phyloP scores from a whole-genome alignment of 1,140 invertebrate genomes.

The Drosophila carrolli region DNA sequence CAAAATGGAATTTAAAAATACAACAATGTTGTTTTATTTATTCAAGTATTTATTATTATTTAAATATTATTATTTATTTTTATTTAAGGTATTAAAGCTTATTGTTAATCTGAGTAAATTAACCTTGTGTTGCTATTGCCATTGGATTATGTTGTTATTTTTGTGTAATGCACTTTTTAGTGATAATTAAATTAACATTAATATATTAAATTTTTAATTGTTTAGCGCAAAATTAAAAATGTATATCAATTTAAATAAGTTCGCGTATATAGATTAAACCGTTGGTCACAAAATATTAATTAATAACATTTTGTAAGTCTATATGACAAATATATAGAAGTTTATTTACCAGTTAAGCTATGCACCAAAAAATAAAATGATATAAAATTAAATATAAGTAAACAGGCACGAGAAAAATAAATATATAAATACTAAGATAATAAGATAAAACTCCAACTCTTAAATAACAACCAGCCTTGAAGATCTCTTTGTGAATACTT shows the following conservation, averaged over 20 bases:
- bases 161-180: background rate
- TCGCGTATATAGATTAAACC: too few relatives aligned
- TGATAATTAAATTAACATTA: constrained; percentile 21
- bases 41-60: too few relatives aligned
- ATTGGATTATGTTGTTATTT: background rate
- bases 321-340: too few relatives aligned
- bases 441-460: too few relatives aligned
- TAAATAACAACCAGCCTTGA: too few relatives aligned
- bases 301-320: too few relatives aligned
- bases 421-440: background rate
- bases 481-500: background rate
- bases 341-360: background rate
- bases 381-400: background rate
- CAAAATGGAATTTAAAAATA: too few relatives aligned
- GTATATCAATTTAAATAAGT: background rate
- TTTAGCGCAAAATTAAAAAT: background rate
- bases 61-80: too few relatives aligned
- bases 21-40: too few relatives aligned
- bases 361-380: background rate
- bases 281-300: too few relatives aligned
- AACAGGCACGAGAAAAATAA: background rate
- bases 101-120: background rate
- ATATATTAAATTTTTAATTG: background rate
- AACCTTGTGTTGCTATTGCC: background rate
- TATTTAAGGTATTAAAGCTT: background rate